Percentiles rank a stretch among this genome's conserved stretches.
phyloP scores from a whole-genome alignment of 2,888 invertebrate genomes.

The Sclerodermus sp. region DNA sequence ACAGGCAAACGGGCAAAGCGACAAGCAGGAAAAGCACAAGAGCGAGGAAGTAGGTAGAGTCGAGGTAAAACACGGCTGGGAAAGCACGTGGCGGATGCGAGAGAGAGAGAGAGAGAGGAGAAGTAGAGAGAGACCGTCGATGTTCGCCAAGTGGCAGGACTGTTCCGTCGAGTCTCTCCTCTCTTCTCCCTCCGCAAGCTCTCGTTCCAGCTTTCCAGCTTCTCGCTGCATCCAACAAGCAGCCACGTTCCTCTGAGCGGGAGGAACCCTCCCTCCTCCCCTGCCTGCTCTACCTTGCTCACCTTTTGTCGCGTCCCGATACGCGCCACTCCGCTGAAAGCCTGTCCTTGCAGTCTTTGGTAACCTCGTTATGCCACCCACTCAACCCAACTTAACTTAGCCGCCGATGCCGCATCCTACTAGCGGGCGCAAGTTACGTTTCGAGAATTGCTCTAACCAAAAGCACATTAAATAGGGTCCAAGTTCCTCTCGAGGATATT shows the following conservation, averaged over 20 bases:
- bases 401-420: conserved; percentile 31
- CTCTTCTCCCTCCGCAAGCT: no score
- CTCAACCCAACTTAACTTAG: conserved; percentile 33
- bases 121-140: no score
- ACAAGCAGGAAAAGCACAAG: conserved; percentile 5
- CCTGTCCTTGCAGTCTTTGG: conserved; percentile 37
- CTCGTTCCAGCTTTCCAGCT: not conserved
- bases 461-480: no score
- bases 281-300: no score
- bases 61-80: conserved; percentile 2
- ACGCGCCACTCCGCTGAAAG: conserved; percentile 33
- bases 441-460: conserved; percentile 19
- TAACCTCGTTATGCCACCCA: conserved; percentile 44
- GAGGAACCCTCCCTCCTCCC: no score
- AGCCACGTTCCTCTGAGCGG: no score
- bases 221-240: not conserved
- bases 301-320: conserved; percentile 1
- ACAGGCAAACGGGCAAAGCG: conserved; percentile 22
- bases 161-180: no score
- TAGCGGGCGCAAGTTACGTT: conserved; percentile 15
- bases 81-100: conserved; percentile 7
- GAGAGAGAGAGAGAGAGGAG: conserved; percentile 7
- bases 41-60: not conserved
- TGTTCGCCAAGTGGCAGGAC: conserved; percentile 2
- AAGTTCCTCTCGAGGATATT: no score